A percentile compares a stretch with the other conserved stretches of the same genome.
These are phyloP conservation scores for Aquatica leii DNA, from an alignment of 2,888 invertebrate genomes.

Conservation along the genomic window DNA sequence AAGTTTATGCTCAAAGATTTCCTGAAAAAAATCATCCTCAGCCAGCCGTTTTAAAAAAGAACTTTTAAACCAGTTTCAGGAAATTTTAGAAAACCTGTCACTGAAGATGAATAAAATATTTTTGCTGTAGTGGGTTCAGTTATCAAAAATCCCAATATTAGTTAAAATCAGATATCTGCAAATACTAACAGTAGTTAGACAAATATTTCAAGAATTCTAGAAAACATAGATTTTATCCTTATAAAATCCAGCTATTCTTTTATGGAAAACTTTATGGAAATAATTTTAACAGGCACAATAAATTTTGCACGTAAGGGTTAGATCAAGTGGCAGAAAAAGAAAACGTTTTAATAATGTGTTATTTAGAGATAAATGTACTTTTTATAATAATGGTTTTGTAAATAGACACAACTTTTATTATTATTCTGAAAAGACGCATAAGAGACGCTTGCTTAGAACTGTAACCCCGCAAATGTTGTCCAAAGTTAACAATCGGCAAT, in stretches of 20 bases:
- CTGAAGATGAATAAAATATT: background rate
- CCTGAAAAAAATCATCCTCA: background rate
- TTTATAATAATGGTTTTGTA: background rate
- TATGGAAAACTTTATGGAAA: background rate
- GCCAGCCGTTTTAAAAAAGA: background rate
- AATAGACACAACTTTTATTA: background rate
- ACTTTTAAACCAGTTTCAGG: background rate
- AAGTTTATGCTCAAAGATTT: too few species aligned
- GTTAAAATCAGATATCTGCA: background rate
- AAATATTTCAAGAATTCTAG: conserved; percentile 8
- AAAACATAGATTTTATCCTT: conserved; percentile 3
- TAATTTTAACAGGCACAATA: background rate
- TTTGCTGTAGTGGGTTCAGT: background rate
- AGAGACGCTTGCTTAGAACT: too few species aligned
- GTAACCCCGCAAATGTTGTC: too few species aligned
- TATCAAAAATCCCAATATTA: conserved; percentile 1
- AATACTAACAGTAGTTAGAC: background rate
- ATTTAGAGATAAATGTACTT: background rate
- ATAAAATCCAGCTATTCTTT: background rate
- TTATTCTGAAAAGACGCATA: too few species aligned
- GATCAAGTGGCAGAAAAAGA: background rate
- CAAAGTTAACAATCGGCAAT: too few species aligned
- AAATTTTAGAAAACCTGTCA: too few species aligned
- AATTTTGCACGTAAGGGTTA: background rate
- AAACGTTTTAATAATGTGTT: background rate